phyloP scores from a whole-genome alignment of 2,113 vertebrate genomes.

The Plecotus auritus region DNA sequence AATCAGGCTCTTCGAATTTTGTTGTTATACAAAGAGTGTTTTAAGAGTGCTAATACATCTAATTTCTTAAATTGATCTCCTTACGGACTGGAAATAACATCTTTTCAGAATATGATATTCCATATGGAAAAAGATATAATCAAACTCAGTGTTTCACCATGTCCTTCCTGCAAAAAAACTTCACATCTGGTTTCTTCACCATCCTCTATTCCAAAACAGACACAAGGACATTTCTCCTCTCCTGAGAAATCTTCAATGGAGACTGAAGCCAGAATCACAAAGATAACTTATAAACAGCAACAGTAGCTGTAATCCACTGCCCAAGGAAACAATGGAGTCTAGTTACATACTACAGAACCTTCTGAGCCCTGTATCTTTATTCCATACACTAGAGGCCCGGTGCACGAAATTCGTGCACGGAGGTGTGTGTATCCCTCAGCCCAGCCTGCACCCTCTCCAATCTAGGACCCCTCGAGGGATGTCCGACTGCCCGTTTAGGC shows the following conservation, averaged over 20 bases:
- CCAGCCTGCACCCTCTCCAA: too few relatives aligned
- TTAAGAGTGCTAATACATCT: neutral
- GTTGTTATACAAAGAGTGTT: neutral
- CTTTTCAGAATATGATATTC: neutral
- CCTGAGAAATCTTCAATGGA: neutral
- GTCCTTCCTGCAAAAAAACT: neutral
- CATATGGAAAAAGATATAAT: neutral
- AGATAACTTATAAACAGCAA: neutral
- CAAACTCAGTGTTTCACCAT: neutral
- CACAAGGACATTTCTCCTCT: neutral
- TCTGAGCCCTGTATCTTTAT: neutral
- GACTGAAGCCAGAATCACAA: neutral
- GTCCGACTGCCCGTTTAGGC: too few relatives aligned
- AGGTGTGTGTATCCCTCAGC: too few relatives aligned
- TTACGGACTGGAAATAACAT: neutral
- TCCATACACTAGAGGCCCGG: too few relatives aligned
- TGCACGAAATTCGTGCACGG: too few relatives aligned
- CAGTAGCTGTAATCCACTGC: neutral
- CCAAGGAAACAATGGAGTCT: neutral
- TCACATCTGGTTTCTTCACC: neutral
- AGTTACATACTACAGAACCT: neutral
- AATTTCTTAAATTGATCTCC: neutral
- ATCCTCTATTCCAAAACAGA: neutral
- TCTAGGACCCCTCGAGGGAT: too few relatives aligned
- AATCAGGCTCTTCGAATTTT: neutral